Base-by-base conservation (phyloP, 2,113 vertebrate genomes). In the Piprites chloris region DNA sequence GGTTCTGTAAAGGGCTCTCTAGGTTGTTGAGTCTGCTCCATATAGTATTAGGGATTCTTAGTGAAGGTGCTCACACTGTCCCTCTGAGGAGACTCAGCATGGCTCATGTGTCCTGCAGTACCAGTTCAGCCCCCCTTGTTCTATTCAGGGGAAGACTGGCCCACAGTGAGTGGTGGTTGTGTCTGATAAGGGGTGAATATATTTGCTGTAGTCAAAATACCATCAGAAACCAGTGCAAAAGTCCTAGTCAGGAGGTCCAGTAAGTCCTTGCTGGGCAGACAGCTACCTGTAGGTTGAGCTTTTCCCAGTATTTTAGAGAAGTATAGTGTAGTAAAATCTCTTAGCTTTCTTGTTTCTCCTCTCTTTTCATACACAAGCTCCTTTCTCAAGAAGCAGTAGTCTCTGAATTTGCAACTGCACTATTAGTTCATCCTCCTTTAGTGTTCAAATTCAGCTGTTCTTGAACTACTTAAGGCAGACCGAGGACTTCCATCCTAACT, bases 11-110 rank as follows among this genome's bases (percentile, higher is more conserved):
- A 59, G 17, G 72, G 17, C 49, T 61, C 9, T 77, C 11, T 4
- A 22, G 27, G 27, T 39, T 0, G 0, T 9, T 3, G 2, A 39
- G 41, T 78, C 67, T 67, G 41, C 35, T 73, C 44, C 1, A 1
- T 15, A 35, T 8, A 13, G 17, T 32, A 41, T 41, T 22, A 33
- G 46, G 24, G 53, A n/a, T 66, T 86, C 28, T 73, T 69, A 30
- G 23, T 0, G 8, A 22, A 42, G 46, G 63, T 85, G 59, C 37
- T 59, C 74, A 35, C n/a, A 7, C 12, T 65, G 56, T 50, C 14
- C 13, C 50, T 65, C 3, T 5, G 41, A 58, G 74, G n/a, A 82
- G 67, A 26, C 44, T 89, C 55, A 17, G 77, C 23, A 2, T 0
- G 2, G 49, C 7, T 2, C 59, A 24, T 7, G 8, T 37, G 55